Evolutionary conservation across 2,888 invertebrate genomes (phyloP), one percentile per base, ranked within the genome.

Genomic region (Trissoscelio sp.): DNA sequence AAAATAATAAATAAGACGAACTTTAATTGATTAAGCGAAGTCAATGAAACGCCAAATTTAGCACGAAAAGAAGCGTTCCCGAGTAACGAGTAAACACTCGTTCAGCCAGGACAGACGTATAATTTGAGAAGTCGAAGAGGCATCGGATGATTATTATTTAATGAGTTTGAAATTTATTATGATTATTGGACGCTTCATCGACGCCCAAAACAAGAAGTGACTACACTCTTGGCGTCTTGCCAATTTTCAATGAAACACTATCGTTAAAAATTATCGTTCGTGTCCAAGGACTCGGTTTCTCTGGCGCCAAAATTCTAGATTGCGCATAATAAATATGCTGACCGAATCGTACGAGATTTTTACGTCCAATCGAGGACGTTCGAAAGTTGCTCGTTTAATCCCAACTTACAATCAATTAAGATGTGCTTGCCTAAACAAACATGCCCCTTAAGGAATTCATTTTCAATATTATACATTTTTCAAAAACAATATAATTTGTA

Each of bases 251-350:
- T 79, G 55, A 79, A 72, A 48, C n/a, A 46, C 58, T 73, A 67
- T 73, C 72, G 72, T 60, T 73, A 60, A 66, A 78, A 79, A 70
- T 78, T 69, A 64, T 64, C 64, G 46, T 62, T 57, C 70, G 70
- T 79, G 79, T 66, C 60, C 79, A 73, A 79, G 73, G 60, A 67
- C 73, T 60, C 53, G 62, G 53, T 46, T 69, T 46, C 81, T 57
- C 81, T 64, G 83, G 81, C 83, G 80, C 83, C 83, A 83, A 83
- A 84, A 84, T 81, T 80, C 79, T 69, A 24, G 62, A 57, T 64
- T 66, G 46, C 53, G 58, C 55, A 48, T 55, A 55, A 57, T 70
- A 78, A 78, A 79, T 79, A 67, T 66, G 67, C 67, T 67, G 73
- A 67, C 67, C 53, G 67, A 67, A 60, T 60, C 37, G 60, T n/a